Percentiles rank a stretch among this genome's conserved stretches.
phyloP scores from a whole-genome alignment of 2,888 invertebrate species.

The Leptogaster cylindrica region DNA sequence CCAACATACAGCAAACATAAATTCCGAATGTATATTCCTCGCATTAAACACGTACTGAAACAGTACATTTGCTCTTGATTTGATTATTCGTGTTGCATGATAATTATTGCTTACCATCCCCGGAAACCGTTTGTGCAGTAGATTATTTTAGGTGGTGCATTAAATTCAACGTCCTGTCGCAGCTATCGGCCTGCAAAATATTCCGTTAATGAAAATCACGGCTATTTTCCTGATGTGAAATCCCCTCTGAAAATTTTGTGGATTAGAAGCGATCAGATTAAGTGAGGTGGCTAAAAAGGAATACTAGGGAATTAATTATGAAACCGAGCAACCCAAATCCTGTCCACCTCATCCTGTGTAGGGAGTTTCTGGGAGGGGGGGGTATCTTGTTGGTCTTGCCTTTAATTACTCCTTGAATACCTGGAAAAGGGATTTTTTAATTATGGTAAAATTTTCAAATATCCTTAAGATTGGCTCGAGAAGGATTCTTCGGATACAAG shows the following conservation, averaged over 20 bases:
- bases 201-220: slow-evolving; percentile 16
- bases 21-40: slow-evolving; percentile 30
- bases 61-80: slow-evolving; percentile 48
- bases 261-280: slow-evolving; percentile 26
- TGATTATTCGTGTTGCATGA: slow-evolving; percentile 48
- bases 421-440: too few relatives aligned
- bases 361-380: not conserved
- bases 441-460: too few relatives aligned
- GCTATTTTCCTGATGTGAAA: slow-evolving; percentile 21
- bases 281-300: slow-evolving; percentile 1
- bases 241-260: slow-evolving; percentile 17
- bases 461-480: too few relatives aligned
- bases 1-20: slow-evolving; percentile 20
- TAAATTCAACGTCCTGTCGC: not conserved
- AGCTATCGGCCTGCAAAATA: not conserved
- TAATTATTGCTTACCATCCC: slow-evolving; percentile 42
- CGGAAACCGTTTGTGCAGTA: not conserved
- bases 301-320: slow-evolving; percentile 13
- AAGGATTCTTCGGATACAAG: too few relatives aligned
- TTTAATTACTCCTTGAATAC: too few relatives aligned
- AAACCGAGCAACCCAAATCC: not conserved
- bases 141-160: slow-evolving; percentile 14
- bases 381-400: too few relatives aligned
- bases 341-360: too few relatives aligned
- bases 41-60: slow-evolving; percentile 47